phyloP scores from a whole-genome alignment of 2,797 vertebrate genomes.

The Phoebastria nigripes region DNA sequence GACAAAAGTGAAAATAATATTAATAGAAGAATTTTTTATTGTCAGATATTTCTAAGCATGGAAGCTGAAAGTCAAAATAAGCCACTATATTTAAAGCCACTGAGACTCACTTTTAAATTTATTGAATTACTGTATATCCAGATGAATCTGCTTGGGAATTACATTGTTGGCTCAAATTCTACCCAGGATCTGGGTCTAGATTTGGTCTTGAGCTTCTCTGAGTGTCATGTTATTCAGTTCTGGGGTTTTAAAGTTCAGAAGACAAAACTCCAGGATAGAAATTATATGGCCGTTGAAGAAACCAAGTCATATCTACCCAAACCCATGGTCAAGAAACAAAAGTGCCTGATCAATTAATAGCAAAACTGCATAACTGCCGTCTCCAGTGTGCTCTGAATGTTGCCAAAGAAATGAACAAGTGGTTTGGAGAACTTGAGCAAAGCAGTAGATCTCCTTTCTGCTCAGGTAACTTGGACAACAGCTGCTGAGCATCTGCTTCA shows the following conservation, averaged over 20 bases:
- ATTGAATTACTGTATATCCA: background rate
- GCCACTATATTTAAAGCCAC: background rate
- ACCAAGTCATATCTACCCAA: background rate
- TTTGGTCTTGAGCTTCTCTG: background rate
- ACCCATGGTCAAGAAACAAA: rapidly evolving
- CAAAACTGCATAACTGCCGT: background rate
- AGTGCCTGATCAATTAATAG: background rate
- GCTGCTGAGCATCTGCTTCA: background rate
- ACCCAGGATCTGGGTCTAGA: background rate
- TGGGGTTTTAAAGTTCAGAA: background rate
- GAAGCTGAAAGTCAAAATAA: background rate
- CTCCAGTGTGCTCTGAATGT: background rate
- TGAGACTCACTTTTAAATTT: background rate
- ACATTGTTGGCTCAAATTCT: background rate
- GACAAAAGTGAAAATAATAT: background rate
- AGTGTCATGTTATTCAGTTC: background rate
- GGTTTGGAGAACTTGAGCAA: background rate
- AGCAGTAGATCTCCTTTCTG: background rate
- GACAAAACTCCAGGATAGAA: background rate
- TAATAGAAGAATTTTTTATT: background rate
- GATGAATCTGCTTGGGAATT: background rate
- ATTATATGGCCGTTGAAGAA: background rate
- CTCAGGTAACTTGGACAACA: background rate
- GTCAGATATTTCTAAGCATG: background rate
- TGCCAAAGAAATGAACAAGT: background rate